Evolutionary conservation across 2,797 vertebrate genomes (phyloP).

Genomic region (Poeciliopsis infans): DNA sequence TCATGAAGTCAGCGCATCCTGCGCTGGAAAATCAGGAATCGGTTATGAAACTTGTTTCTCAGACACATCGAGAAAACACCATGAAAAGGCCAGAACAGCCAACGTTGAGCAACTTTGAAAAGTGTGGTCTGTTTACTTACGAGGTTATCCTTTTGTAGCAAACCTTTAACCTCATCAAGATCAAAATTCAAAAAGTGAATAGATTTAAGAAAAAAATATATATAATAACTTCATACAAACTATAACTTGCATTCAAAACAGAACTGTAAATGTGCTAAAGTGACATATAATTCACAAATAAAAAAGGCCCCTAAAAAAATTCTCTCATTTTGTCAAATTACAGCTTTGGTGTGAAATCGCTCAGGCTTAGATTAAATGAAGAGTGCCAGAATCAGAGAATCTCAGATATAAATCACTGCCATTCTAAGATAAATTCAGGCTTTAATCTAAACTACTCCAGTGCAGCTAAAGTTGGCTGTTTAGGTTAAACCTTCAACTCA

Average conservation of each 20-base stretch:
- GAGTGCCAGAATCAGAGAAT: not conserved
- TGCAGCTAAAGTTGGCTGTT: not conserved
- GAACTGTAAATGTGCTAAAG: not conserved
- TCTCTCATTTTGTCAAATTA: not conserved
- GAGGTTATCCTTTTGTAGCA: not conserved
- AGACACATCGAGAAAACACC: constrained; percentile 10
- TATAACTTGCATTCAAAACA: not conserved
- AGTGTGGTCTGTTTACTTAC: constrained; percentile 2
- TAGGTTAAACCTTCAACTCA: not conserved
- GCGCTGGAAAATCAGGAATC: constrained; percentile 32
- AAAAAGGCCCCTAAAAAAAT: not conserved
- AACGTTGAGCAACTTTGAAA: not conserved
- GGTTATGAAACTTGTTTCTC: constrained; percentile 16
- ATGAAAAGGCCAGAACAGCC: constrained; percentile 1
- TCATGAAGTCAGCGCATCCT: constrained; percentile 37
- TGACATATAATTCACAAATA: not conserved
- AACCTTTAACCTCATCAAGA: not conserved
- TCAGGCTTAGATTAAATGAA: not conserved
- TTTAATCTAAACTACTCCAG: not conserved
- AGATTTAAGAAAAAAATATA: not conserved
- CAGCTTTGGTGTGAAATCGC: not conserved
- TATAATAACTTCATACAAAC: not conserved
- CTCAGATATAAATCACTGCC: not conserved
- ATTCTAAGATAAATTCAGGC: not conserved
- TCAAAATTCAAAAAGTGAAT: not conserved